phyloP scores from a whole-genome alignment of 2,797 vertebrate genomes.

The Pseudochromis fuscus region DNA sequence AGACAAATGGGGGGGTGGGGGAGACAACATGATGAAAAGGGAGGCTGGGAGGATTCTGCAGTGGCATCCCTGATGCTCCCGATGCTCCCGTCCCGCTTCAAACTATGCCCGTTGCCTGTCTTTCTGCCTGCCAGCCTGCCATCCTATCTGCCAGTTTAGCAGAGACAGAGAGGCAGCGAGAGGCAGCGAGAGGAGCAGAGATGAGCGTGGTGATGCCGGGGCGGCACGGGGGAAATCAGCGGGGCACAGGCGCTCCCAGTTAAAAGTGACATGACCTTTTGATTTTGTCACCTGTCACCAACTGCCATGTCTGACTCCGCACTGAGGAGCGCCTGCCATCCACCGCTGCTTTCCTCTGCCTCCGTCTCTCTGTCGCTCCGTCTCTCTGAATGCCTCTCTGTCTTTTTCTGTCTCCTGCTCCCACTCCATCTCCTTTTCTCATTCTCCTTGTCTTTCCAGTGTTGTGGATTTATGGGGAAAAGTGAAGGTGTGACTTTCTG shows the following conservation, averaged over 20 bases:
- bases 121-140: conserved; percentile 82
- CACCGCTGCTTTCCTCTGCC: conserved; percentile 73
- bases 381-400: conserved; percentile 76
- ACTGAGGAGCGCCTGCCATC: conserved; percentile 82
- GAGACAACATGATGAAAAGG: conserved; percentile 76
- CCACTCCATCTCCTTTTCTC: conserved; percentile 76
- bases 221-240: conserved; percentile 95
- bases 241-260: conserved; percentile 95
- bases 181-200: conserved; percentile 67
- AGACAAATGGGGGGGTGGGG: conserved; percentile 71
- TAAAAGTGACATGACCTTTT: conserved; percentile 99
- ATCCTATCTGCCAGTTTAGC: conserved; percentile 83
- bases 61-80: conserved; percentile 79
- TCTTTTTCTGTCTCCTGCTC: conserved; percentile 78
- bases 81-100: conserved; percentile 84
- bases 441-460: conserved; percentile 74
- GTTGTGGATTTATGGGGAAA: conserved; percentile 60
- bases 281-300: conserved; percentile 97
- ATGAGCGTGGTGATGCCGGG: conserved; percentile 76
- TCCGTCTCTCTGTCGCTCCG: conserved; percentile 64
- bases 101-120: conserved; percentile 82
- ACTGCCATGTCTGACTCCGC: conserved; percentile 87
- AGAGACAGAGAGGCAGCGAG: conserved; percentile 76
- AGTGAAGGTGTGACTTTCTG: conserved; percentile 75
- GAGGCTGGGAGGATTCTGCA: conserved; percentile 77